Percentiles rank a stretch among this genome's conserved stretches.
These are phyloP conservation scores for Crioceris asparagi DNA, from an alignment of 2,888 invertebrate genomes.

Conservation along the genomic window DNA sequence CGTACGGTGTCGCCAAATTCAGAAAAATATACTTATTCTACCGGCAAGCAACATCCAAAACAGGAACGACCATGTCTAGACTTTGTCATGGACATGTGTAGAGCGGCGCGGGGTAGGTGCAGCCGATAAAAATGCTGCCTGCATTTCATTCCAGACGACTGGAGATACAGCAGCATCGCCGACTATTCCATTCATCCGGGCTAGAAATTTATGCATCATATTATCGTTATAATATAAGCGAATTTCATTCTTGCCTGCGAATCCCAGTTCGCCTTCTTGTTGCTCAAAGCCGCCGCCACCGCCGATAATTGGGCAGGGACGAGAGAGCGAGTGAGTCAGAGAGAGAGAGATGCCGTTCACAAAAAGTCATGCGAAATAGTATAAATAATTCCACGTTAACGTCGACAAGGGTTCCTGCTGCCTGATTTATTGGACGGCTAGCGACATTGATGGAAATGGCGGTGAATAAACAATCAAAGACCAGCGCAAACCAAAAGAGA, in stretches of 20 bases:
- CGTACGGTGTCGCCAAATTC: too few relatives aligned
- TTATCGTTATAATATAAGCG: conserved; percentile 14
- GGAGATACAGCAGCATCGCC: not conserved
- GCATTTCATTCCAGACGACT: too few relatives aligned
- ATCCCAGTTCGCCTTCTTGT: too few relatives aligned
- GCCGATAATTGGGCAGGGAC: conserved; percentile 34
- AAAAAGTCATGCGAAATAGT: conserved; percentile 26
- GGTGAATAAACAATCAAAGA: conserved; percentile 35
- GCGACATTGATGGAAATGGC: conserved; percentile 39
- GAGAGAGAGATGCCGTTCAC: conserved; percentile 17
- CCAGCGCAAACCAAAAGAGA: too few relatives aligned
- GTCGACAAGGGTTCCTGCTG: conserved; percentile 24
- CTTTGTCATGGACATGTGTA: too few relatives aligned
- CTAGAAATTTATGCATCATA: conserved; percentile 15
- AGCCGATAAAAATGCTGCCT: too few relatives aligned
- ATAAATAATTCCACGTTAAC: conserved; percentile 34
- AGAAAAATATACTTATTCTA: too few relatives aligned
- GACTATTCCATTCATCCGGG: conserved; percentile 11
- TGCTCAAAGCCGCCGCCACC: conserved; percentile 15
- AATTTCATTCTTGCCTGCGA: conserved; percentile 14
- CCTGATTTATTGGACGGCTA: conserved; percentile 37
- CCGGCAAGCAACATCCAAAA: too few relatives aligned
- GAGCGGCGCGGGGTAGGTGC: too few relatives aligned
- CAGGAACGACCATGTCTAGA: too few relatives aligned
- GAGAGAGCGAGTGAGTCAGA: conserved; percentile 24